phyloP scores from a whole-genome alignment of 2,888 invertebrate species.

The Lasius fuliginosus region DNA sequence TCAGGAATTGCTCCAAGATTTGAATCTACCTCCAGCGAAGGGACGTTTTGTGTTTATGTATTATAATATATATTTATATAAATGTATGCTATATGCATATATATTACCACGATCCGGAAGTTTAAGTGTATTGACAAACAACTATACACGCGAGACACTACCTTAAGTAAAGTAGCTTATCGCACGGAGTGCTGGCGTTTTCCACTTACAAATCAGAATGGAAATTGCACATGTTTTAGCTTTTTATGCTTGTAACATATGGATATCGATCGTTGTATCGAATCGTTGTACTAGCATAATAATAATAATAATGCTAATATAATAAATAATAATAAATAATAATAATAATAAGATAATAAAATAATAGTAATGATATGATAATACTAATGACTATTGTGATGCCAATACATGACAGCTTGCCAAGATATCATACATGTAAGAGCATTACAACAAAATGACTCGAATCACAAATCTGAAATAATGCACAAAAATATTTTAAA shows the following conservation, averaged over 20 bases:
- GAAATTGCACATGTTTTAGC: constrained; percentile 52
- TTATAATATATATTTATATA: constrained; percentile 30
- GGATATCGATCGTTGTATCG: constrained; percentile 80
- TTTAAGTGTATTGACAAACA: constrained; percentile 57
- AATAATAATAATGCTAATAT: constrained; percentile 59
- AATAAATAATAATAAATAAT: constrained; percentile 60
- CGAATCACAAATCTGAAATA: not conserved
- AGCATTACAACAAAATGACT: not conserved
- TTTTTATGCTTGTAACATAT: constrained; percentile 53
- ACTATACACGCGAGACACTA: constrained; percentile 54
- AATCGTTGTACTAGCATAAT: constrained; percentile 81
- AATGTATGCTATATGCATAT: constrained; percentile 33
- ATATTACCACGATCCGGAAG: constrained; percentile 57
- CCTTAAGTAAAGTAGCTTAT: constrained; percentile 45
- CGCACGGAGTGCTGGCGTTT: constrained; percentile 26
- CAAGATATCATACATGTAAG: constrained; percentile 25
- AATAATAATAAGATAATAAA: constrained; percentile 59
- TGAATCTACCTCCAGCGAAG: constrained; percentile 10
- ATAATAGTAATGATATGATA: constrained; percentile 66
- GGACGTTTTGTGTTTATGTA: constrained; percentile 38
- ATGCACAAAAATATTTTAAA: constrained; percentile 2
- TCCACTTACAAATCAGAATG: constrained; percentile 49
- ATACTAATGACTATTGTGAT: constrained; percentile 52
- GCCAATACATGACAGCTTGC: constrained; percentile 59
- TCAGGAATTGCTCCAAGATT: constrained; percentile 19